phyloP scores from a whole-genome alignment of 2,797 vertebrate genomes.

The Apogon talboti region DNA sequence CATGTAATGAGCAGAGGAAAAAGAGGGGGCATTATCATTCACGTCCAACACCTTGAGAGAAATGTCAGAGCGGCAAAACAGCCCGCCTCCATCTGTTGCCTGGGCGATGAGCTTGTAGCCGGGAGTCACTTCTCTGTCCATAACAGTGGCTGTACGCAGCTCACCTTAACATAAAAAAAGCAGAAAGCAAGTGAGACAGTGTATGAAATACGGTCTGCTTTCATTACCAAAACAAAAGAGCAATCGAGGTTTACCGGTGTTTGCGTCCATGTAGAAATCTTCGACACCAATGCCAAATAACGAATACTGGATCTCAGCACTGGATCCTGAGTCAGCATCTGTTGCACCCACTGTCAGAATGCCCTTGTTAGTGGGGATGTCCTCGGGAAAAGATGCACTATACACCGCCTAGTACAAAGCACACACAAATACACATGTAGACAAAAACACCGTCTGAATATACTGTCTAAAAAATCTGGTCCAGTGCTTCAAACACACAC shows the following conservation, averaged over 20 bases:
- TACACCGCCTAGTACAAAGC: slow-evolving; percentile 85
- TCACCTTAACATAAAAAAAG: slow-evolving; percentile 86
- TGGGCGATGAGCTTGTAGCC: slow-evolving; percentile 89
- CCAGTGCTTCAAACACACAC: slow-evolving; percentile 32
- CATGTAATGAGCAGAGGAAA: slow-evolving; percentile 88
- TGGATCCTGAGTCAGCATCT: slow-evolving; percentile 93
- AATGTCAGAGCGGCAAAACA: slow-evolving; percentile 91
- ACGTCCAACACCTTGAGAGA: slow-evolving; percentile 91
- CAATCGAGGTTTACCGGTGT: slow-evolving; percentile 86
- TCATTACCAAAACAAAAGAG: not conserved
- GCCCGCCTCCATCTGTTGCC: slow-evolving; percentile 93
- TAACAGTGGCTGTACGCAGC: slow-evolving; percentile 87
- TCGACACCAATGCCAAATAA: slow-evolving; percentile 93
- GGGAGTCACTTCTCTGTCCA: slow-evolving; percentile 90
- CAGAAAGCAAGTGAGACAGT: slow-evolving; percentile 4
- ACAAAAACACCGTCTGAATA: slow-evolving; percentile 28
- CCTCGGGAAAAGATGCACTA: slow-evolving; percentile 89
- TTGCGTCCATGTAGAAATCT: slow-evolving; percentile 93
- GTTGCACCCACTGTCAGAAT: slow-evolving; percentile 91
- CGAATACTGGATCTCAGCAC: slow-evolving; percentile 93
- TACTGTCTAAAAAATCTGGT: slow-evolving; percentile 7
- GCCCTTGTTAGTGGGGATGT: slow-evolving; percentile 88
- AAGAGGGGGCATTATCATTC: slow-evolving; percentile 95
- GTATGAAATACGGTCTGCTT: not conserved
- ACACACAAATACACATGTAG: slow-evolving; percentile 30